Conservation (phyloP, 2,888 invertebrate species). For the Cataglyphis rosenhaueri region DNA sequence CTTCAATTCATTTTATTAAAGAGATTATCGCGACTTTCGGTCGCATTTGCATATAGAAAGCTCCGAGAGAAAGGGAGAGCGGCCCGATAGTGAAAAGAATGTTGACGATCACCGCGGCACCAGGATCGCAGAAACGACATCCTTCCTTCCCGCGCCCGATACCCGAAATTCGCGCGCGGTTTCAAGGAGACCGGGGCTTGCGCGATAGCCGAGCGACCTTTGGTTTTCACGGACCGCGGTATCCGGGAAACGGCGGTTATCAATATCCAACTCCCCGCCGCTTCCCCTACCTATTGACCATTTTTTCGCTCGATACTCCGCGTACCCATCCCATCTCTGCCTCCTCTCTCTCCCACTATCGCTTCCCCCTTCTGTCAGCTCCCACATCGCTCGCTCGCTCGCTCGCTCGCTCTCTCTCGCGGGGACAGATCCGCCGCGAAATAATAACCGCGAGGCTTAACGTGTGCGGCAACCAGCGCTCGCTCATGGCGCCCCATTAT, state of each 20-base stretch:
- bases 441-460: conserved; percentile 73
- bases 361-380: background rate
- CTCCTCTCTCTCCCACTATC: conserved; percentile 31
- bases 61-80: conserved; percentile 34
- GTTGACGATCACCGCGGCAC: conserved; percentile 75
- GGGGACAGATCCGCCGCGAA: conserved; percentile 63
- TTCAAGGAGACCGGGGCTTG: conserved; percentile 13
- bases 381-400: background rate
- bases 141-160: conserved; percentile 30
- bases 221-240: conserved; percentile 31
- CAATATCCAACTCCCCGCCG: conserved; percentile 54
- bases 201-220: conserved; percentile 33
- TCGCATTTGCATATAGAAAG: background rate
- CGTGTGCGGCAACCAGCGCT: conserved; percentile 78
- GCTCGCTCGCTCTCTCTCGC: background rate
- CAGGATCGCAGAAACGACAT: conserved; percentile 80
- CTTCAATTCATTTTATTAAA: background rate
- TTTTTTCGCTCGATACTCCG: conserved; percentile 40
- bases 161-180: conserved; percentile 33
- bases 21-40: background rate
- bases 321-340: background rate
- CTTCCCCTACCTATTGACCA: conserved; percentile 22
- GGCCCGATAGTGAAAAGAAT: conserved; percentile 76
- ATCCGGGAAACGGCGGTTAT: conserved; percentile 58
- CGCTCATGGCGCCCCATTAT: conserved; percentile 83